Conservation (phyloP, 2,888 invertebrate species). For the Ochlodes sylvanus region DNA sequence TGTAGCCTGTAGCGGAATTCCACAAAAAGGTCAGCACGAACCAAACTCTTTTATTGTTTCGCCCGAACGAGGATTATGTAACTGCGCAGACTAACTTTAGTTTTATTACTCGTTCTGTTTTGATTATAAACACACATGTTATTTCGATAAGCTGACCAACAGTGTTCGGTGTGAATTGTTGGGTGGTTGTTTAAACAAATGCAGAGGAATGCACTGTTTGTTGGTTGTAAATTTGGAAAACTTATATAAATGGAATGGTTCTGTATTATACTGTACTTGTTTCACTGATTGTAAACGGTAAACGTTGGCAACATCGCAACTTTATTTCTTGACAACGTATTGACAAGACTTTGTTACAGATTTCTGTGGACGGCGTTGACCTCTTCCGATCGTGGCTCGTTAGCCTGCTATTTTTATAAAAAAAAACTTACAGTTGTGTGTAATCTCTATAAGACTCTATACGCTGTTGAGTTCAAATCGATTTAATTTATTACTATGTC, state of each 20-base stretch:
- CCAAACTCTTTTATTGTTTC: constrained; percentile 38
- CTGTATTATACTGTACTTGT: no score
- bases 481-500: no score
- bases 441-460: no score
- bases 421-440: no score
- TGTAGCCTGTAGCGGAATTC: constrained; percentile 66
- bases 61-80: constrained; percentile 28
- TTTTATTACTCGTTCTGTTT: constrained; percentile 11
- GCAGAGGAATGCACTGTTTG: not conserved
- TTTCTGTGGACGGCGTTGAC: no score
- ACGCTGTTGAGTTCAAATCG: no score
- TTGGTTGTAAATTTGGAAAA: not conserved
- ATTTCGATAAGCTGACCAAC: constrained; percentile 12
- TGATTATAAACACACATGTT: constrained; percentile 25
- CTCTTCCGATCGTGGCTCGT: no score
- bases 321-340: no score
- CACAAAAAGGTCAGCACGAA: constrained; percentile 66
- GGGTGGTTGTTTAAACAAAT: constrained; percentile 1
- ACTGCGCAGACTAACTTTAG: constrained; percentile 16
- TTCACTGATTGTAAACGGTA: no score
- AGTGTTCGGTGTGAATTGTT: constrained; percentile 18
- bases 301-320: no score
- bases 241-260: not conserved
- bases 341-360: no score
- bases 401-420: no score